phyloP scores from a whole-genome alignment of 53 echinoderm and acorn worm genomes.

The Echinarachnius parma region DNA sequence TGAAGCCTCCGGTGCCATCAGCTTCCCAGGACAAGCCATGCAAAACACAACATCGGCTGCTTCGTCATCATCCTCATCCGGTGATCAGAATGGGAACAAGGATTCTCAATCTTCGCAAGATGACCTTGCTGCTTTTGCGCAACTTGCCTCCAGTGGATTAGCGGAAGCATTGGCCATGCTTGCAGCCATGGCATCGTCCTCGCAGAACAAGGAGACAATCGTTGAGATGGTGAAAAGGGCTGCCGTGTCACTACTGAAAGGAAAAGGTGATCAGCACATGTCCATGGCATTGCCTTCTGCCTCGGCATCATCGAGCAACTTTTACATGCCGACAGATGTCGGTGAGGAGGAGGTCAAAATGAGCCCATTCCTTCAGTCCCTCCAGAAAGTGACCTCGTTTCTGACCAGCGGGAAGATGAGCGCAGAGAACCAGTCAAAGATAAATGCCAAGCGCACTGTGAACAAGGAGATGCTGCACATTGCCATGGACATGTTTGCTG shows the following conservation, averaged over 20 bases:
- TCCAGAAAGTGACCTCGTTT: constrained; percentile 81
- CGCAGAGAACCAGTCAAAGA: neutral
- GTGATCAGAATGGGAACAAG: constrained; percentile 27
- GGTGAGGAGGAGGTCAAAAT: constrained; percentile 44
- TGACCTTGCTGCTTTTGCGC: constrained; percentile 21
- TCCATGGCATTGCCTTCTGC: constrained; percentile 21
- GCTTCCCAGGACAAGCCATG: neutral
- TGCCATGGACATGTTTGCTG: constrained; percentile 99
- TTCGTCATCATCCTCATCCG: neutral
- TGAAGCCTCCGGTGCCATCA: neutral
- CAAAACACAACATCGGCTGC: neutral
- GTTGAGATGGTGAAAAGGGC: constrained; percentile 42
- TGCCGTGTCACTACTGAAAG: constrained; percentile 17
- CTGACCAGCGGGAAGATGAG: constrained; percentile 77
- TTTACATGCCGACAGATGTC: constrained; percentile 42
- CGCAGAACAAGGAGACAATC: constrained; percentile 26
- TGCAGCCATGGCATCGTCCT: constrained; percentile 43
- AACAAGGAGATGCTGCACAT: constrained; percentile 88
- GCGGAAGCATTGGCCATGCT: constrained; percentile 43
- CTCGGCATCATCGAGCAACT: constrained; percentile 15
- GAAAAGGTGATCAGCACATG: constrained; percentile 18
- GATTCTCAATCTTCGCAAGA: neutral
- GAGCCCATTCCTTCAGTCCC: constrained; percentile 51
- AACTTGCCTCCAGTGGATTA: constrained; percentile 36
- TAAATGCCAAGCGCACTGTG: constrained; percentile 60